Evolutionary conservation across 2,797 vertebrate genomes (phyloP), one percentile per base, ranked within the genome.

Genomic region (Holocentrus rufus): DNA sequence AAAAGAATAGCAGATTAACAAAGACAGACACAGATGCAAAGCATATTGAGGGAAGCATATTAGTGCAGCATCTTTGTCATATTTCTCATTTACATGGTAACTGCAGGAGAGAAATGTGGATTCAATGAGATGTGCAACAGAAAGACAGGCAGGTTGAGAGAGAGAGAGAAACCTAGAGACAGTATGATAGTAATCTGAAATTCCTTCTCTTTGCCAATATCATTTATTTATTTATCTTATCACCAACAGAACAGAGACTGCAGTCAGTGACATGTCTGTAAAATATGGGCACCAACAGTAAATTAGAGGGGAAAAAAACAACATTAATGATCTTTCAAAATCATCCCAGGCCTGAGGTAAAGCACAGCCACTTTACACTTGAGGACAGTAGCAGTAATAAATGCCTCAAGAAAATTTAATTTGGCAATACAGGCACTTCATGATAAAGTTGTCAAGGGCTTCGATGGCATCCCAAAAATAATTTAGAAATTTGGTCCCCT

Each of bases 81-180:
- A 4, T 47, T 17, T 47, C 8, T 5, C 74, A 36, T 64, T 34
- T 49, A 61, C 69, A 61, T 64, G 27, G 49, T 47, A 66, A 66
- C 59, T 55, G 15, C 30, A 62, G 30, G 47, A 52, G 22, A 23
- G 7, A 23, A 31, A 61, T 56, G 20, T 49, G 50, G 72, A 77
- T 71, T 82, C 20, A 74, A 79, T 64, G 67, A 57, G 50, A 62
- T 64, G 71, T 74, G 54, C 55, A 76, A 81, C 74, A 68, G 64
- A 65, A 27, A 56, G 14, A 2, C 9, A 0, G 0, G 4, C 18
- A 2, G 42, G 18, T 67, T 80, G 50, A 27, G 25, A 27, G 25
- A 67, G 53, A 75, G 20, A 75, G 20, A 56, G 34, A 7, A 36
- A 9, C 34, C 34, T 7, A 36, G 34, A 7, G 9, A 65, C 10